Evolutionary conservation across 2,888 invertebrate genomes (phyloP).

Genomic region (Spodoptera exigua): DNA sequence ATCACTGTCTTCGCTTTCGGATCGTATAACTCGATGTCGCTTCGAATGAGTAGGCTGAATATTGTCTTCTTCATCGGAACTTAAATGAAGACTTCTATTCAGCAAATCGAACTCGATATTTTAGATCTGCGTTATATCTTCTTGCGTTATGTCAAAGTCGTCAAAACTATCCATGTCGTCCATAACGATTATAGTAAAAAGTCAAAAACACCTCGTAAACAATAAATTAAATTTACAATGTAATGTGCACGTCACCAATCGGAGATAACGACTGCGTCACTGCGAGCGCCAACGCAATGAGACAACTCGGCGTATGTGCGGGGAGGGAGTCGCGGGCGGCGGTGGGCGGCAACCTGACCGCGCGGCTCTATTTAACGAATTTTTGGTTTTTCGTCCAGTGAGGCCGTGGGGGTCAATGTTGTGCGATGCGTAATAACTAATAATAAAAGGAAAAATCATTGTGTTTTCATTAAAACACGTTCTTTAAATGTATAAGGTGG

Average conservation of each 20-base stretch:
- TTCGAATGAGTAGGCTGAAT: constrained; percentile 25
- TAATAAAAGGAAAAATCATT: too few species aligned
- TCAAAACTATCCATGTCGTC: constrained; percentile 22
- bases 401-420: constrained; percentile 5
- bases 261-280: background rate
- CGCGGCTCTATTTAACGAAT: constrained; percentile 2
- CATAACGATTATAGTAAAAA: too few species aligned
- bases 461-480: too few species aligned
- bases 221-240: background rate
- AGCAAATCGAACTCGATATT: constrained; percentile 24
- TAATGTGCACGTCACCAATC: constrained; percentile 4
- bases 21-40: background rate
- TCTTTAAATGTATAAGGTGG: too few species aligned
- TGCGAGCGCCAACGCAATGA: too few species aligned
- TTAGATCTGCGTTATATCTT: constrained; percentile 29
- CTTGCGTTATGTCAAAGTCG: constrained; percentile 25
- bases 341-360: constrained; percentile 5
- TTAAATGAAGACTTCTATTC: constrained; percentile 19
- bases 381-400: background rate
- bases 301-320: too few species aligned
- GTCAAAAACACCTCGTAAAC: constrained; percentile 1
- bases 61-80: constrained; percentile 34
- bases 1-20: constrained; percentile 2
- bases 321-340: constrained; percentile 1
- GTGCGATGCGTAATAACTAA: too few species aligned